These are phyloP conservation scores for Alaudala cheleensis DNA, from an alignment of 2,113 vertebrate genomes.

Conservation along the genomic window DNA sequence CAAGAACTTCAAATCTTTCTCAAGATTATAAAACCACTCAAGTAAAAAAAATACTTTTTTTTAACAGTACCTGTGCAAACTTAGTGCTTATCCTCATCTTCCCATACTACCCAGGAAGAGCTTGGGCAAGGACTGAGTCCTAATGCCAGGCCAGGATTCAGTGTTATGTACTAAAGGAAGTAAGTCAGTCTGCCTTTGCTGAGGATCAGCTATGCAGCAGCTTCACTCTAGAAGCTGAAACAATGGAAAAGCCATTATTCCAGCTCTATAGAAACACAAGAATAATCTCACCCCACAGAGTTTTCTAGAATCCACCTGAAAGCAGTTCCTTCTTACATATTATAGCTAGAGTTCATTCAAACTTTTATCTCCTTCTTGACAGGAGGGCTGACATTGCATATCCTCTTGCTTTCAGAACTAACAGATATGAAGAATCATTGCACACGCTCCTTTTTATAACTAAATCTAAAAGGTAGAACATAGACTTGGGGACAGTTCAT, in stretches of 20 bases:
- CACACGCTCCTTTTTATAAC: neutral
- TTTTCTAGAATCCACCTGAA: neutral
- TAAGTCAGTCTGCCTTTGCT: neutral
- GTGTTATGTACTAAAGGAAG: neutral
- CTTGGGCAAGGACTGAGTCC: neutral
- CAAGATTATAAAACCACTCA: neutral
- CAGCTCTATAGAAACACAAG: neutral
- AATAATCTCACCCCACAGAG: neutral
- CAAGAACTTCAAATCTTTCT: neutral
- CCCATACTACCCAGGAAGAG: neutral
- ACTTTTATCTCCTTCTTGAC: neutral
- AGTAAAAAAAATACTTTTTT: slow-evolving; percentile 6
- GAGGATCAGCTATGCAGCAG: neutral
- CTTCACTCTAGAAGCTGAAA: neutral
- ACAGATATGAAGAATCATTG: neutral
- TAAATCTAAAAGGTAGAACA: neutral
- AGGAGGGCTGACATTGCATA: neutral
- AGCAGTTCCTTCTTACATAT: neutral
- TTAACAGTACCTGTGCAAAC: neutral
- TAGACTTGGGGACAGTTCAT: neutral
- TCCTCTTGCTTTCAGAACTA: neutral
- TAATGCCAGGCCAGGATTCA: neutral
- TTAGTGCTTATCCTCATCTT: neutral
- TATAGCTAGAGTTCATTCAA: neutral
- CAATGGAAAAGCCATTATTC: neutral